phyloP scores from a whole-genome alignment of 2,797 vertebrate species.

The Scarus forsteni region DNA sequence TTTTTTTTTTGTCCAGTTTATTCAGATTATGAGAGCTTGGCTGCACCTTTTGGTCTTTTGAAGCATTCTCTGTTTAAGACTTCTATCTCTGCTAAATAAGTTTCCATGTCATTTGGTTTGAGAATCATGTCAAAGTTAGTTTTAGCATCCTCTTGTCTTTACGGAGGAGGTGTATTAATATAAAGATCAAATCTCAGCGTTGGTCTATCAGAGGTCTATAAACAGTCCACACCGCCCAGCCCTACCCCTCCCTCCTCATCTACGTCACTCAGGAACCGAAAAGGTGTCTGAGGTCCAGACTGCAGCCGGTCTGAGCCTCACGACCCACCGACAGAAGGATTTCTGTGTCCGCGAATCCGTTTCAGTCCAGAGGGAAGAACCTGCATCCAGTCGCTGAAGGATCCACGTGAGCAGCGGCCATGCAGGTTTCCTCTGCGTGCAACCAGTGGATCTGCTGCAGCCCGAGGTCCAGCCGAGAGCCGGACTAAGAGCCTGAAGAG shows the following conservation, averaged over 20 bases:
- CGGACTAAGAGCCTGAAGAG: background rate
- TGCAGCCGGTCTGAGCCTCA: slow-evolving; percentile 26
- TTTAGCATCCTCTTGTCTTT: no score
- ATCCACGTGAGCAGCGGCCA: background rate
- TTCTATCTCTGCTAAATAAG: no score
- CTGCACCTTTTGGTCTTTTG: no score
- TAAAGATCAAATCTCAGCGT: no score
- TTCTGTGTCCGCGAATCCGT: background rate
- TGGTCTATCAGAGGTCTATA: background rate
- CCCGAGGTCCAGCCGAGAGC: slow-evolving; percentile 8
- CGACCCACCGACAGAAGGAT: background rate
- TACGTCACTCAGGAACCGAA: slow-evolving; percentile 53
- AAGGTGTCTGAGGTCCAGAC: slow-evolving; percentile 28
- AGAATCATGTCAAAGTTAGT: no score
- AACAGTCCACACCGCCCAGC: background rate
- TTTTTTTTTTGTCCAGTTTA: no score
- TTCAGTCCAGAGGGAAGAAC: background rate
- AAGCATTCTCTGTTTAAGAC: no score
- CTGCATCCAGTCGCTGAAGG: background rate
- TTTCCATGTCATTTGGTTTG: no score
- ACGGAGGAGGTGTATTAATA: no score
- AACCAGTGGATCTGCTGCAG: slow-evolving; percentile 13
- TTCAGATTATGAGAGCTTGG: no score
- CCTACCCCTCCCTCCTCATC: background rate
- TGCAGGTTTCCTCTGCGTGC: background rate